phyloP scores from a whole-genome alignment of 2,797 vertebrate species.

The Eidolon dupreanum region DNA sequence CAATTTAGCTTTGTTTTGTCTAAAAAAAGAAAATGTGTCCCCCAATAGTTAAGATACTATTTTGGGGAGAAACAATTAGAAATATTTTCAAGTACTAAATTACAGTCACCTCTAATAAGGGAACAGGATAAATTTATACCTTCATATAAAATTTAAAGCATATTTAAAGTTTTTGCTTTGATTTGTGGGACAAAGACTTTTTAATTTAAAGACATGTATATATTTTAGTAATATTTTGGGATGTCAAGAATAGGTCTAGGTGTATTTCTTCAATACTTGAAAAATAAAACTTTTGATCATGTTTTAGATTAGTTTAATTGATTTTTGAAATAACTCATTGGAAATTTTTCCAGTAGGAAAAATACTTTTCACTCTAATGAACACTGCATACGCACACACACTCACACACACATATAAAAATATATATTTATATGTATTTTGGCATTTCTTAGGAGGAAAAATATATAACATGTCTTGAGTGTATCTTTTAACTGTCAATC shows the following conservation, averaged over 20 bases:
- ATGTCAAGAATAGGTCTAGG: background rate
- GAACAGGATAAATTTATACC: background rate
- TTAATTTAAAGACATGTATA: background rate
- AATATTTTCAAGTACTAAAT: background rate
- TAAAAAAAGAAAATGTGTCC: background rate
- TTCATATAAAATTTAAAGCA: constrained; percentile 29
- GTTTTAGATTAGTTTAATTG: constrained; percentile 18
- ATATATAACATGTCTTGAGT: background rate
- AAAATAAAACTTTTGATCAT: background rate
- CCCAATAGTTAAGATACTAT: background rate
- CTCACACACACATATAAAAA: too few species aligned
- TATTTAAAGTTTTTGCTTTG: background rate
- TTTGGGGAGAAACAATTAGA: background rate
- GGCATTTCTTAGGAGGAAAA: constrained; percentile 12
- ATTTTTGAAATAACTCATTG: constrained; percentile 20
- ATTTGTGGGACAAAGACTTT: constrained; percentile 1
- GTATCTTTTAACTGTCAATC: background rate
- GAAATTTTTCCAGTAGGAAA: constrained; percentile 3
- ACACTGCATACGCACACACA: background rate
- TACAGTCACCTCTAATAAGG: constrained; percentile 4
- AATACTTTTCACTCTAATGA: background rate
- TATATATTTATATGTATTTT: background rate
- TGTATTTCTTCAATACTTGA: background rate
- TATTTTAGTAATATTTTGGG: background rate
- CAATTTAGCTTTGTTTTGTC: too few species aligned